Conservation (phyloP, 2,888 invertebrate genomes). For the Melolontha melolontha region DNA sequence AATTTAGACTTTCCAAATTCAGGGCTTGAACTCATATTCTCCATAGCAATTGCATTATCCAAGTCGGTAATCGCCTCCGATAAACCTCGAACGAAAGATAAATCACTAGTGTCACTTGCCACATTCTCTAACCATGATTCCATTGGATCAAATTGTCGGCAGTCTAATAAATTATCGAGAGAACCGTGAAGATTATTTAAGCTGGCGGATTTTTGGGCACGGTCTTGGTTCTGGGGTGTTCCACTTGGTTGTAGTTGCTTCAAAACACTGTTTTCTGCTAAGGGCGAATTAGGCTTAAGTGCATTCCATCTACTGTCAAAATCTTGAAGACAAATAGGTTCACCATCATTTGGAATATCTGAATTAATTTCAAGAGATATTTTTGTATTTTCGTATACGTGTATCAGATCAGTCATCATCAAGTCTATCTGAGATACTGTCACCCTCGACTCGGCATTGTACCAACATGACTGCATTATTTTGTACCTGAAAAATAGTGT, state of each 20-base stretch:
- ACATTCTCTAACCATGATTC: conserved; percentile 74
- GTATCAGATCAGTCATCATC: conserved; percentile 66
- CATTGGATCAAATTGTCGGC: conserved; percentile 54
- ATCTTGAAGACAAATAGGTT: conserved; percentile 64
- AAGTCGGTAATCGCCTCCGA: conserved; percentile 75
- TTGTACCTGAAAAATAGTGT: conserved; percentile 69
- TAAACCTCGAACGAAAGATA: conserved; percentile 72
- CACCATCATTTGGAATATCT: conserved; percentile 41
- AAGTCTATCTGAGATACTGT: conserved; percentile 67
- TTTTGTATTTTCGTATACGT: conserved; percentile 59
- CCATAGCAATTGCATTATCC: conserved; percentile 73
- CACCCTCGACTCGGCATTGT: conserved; percentile 65
- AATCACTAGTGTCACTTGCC: conserved; percentile 71
- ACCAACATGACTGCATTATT: conserved; percentile 81
- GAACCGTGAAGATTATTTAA: conserved; percentile 78
- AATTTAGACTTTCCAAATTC: conserved; percentile 64
- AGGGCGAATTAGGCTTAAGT: conserved; percentile 75
- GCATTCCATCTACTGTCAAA: conserved; percentile 83
- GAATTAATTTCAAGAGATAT: conserved; percentile 46
- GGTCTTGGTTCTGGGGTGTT: conserved; percentile 6
- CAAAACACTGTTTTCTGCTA: conserved; percentile 68
- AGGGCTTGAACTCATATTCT: conserved; percentile 66
- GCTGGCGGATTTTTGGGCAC: conserved; percentile 67
- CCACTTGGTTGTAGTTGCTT: conserved; percentile 12
- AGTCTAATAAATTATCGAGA: conserved; percentile 65